Conservation (phyloP, 2,888 invertebrate genomes). For the Metallyticus violacea region DNA sequence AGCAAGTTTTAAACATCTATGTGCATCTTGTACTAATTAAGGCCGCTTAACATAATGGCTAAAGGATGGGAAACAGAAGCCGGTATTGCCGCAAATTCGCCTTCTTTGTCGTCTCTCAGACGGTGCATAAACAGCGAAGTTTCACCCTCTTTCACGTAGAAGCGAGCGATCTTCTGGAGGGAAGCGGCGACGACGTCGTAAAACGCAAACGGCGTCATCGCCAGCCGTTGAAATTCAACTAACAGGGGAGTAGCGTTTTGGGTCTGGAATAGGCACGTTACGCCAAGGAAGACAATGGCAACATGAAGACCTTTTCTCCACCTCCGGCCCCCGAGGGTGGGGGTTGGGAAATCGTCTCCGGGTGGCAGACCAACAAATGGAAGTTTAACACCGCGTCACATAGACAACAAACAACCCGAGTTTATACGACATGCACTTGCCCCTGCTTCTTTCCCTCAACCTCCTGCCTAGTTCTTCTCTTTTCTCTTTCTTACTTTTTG, state of each 20-base stretch:
- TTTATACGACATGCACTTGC: background rate
- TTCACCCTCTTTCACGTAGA: constrained; percentile 4
- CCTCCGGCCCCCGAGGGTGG: background rate
- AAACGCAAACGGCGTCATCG: constrained; percentile 36
- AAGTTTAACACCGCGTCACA: background rate
- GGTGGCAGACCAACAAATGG: background rate
- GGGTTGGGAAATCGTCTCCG: too few relatives aligned
- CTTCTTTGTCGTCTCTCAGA: background rate
- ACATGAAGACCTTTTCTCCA: constrained; percentile 14
- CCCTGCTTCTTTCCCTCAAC: background rate
- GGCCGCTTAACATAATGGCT: too few relatives aligned
- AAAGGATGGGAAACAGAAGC: background rate
- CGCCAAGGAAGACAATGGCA: constrained; percentile 30
- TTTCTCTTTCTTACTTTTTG: too few relatives aligned
- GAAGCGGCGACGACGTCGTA: constrained; percentile 29
- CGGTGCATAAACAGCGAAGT: constrained; percentile 2
- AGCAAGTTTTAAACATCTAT: too few relatives aligned
- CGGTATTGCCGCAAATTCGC: constrained; percentile 7
- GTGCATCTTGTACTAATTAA: too few relatives aligned
- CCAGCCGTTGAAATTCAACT: constrained; percentile 38
- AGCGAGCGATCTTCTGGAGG: too few relatives aligned
- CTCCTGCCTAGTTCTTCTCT: background rate
- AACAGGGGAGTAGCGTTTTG: constrained; percentile 28
- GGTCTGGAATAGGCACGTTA: constrained; percentile 23
- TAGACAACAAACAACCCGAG: background rate